Evolutionary conservation across 2,113 vertebrate genomes (phyloP).

Genomic region (Cariama cristata): DNA sequence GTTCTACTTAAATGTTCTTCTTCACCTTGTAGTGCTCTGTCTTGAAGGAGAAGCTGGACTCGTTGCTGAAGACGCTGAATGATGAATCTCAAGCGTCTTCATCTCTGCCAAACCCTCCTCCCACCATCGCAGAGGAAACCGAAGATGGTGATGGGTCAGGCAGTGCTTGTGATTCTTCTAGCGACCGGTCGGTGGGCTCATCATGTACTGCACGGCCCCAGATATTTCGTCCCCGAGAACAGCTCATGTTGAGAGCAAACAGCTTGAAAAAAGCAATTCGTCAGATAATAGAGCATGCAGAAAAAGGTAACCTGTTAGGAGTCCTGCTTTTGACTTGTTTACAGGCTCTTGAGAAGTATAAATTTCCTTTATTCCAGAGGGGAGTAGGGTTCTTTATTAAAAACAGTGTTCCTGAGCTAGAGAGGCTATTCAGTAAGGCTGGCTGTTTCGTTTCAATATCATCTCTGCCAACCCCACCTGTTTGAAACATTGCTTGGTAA

Average conservation of each 20-base stretch:
- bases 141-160: conserved; percentile 83
- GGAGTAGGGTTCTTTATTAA: neutral
- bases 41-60: conserved; percentile 95
- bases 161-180: conserved; percentile 44
- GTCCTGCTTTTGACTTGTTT: neutral
- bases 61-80: conserved; percentile 89
- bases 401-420: neutral
- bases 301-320: conserved; percentile 82
- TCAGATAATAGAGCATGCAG: conserved; percentile 97
- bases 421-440: neutral
- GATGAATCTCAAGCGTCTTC: conserved; percentile 92
- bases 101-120: conserved; percentile 82
- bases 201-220: conserved; percentile 79
- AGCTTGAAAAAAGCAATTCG: conserved; percentile 98
- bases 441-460: neutral
- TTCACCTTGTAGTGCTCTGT: conserved; percentile 84
- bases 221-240: conserved; percentile 92
- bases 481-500: neutral
- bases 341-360: neutral
- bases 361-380: neutral
- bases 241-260: conserved; percentile 96
- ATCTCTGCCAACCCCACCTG: neutral
- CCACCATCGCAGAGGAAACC: conserved; percentile 91
- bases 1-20: neutral
- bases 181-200: conserved; percentile 49